These are phyloP conservation scores for Dioctria linearis DNA, from an alignment of 2,888 invertebrate genomes.

Conservation along the genomic window DNA sequence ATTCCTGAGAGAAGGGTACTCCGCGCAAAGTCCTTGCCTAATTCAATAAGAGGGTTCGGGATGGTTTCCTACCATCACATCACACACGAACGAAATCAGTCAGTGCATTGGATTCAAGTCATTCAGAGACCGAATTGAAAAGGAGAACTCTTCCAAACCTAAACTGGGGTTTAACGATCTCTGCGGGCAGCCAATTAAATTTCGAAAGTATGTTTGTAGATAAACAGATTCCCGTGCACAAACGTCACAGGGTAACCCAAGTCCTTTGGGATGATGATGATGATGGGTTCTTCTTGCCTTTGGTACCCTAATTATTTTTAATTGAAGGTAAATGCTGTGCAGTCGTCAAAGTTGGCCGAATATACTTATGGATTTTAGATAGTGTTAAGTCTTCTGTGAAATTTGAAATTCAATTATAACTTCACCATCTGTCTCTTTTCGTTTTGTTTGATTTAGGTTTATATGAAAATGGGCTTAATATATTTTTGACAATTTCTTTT, in stretches of 20 bases:
- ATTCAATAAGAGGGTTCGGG: conserved; percentile 24
- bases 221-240: conserved; percentile 52
- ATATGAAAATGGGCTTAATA: no score
- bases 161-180: conserved; percentile 39
- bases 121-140: neutral
- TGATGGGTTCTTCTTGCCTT: neutral
- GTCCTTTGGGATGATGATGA: conserved; percentile 12
- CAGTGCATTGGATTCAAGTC: conserved; percentile 11
- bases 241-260: conserved; percentile 20
- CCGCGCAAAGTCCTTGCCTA: neutral
- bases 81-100: no score
- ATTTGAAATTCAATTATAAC: conserved; percentile 42
- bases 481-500: no score
- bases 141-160: neutral
- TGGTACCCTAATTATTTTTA: conserved; percentile 49
- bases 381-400: conserved; percentile 24
- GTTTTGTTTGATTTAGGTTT: neutral
- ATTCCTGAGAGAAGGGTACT: neutral
- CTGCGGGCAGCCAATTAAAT: conserved; percentile 57
- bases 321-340: conserved; percentile 48
- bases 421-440: conserved; percentile 30
- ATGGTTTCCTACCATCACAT: neutral
- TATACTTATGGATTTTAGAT: conserved; percentile 12
- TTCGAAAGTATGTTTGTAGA: conserved; percentile 56
- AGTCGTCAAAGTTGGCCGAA: neutral